phyloP scores from a whole-genome alignment of 2,113 vertebrate species.

The Cinclus mexicanus region DNA sequence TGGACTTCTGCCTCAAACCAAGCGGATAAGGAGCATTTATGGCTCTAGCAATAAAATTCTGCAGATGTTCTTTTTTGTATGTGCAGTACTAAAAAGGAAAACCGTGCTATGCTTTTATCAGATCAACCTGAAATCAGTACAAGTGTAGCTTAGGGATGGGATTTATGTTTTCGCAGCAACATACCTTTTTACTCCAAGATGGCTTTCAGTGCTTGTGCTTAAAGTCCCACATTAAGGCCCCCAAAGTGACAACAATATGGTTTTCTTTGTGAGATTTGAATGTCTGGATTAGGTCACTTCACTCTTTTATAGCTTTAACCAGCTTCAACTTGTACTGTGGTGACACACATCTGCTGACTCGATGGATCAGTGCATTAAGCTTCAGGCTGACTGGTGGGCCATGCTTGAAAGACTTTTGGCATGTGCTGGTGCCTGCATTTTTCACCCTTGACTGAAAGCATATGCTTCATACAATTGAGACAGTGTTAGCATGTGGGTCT shows the following conservation, averaged over 20 bases:
- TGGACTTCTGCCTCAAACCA: slow-evolving; percentile 67
- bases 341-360: slow-evolving; percentile 94
- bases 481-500: slow-evolving; percentile 89
- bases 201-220: slow-evolving; percentile 53
- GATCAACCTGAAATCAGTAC: slow-evolving; percentile 26
- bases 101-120: slow-evolving; percentile 54
- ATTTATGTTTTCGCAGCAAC: slow-evolving; percentile 28
- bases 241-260: slow-evolving; percentile 62
- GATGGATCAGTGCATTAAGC: slow-evolving; percentile 82
- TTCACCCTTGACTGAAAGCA: slow-evolving; percentile 98
- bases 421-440: slow-evolving; percentile 92
- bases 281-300: slow-evolving; percentile 86
- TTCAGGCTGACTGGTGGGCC: slow-evolving; percentile 91
- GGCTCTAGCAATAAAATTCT: slow-evolving; percentile 48
- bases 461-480: slow-evolving; percentile 92
- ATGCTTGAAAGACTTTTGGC: slow-evolving; percentile 96
- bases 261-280: slow-evolving; percentile 74
- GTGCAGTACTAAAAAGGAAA: slow-evolving; percentile 49
- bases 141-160: slow-evolving; percentile 25
- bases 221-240: slow-evolving; percentile 53
- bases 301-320: slow-evolving; percentile 83
- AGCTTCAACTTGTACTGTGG: slow-evolving; percentile 90
- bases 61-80: slow-evolving; percentile 59
- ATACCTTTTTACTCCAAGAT: neutral
- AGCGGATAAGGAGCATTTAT: slow-evolving; percentile 71